A percentile compares a stretch with the other conserved stretches of the same genome.
Conservation (phyloP, 37 sponge, comb jelly and placozoan species). For the Bolinopsis microptera region DNA sequence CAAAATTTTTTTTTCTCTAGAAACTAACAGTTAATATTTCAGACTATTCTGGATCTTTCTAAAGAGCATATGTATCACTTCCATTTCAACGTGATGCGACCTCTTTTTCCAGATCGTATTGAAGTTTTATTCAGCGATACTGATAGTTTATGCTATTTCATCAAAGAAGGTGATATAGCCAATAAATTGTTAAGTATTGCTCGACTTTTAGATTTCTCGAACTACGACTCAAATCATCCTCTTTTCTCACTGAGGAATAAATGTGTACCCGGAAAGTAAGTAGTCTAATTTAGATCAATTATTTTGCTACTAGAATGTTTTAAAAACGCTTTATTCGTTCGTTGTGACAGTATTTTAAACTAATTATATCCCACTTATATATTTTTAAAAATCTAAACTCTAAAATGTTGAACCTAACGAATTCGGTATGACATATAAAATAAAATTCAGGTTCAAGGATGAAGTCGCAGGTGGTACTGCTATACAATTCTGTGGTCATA, state of each 20-base stretch:
- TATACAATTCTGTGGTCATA: constrained; percentile 32
- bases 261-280: not conserved
- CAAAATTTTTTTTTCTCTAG: too few relatives aligned
- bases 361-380: too few relatives aligned
- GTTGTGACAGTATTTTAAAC: too few relatives aligned
- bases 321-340: too few relatives aligned
- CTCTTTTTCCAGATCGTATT: not conserved
- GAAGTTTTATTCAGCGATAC: not conserved
- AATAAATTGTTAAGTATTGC: not conserved
- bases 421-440: too few relatives aligned
- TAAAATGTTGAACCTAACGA: too few relatives aligned
- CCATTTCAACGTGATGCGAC: not conserved
- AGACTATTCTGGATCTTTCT: not conserved
- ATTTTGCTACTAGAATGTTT: too few relatives aligned
- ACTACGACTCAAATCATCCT: not conserved
- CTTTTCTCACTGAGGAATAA: not conserved
- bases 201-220: not conserved
- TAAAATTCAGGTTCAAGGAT: constrained; percentile 49
- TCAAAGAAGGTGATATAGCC: not conserved
- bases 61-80: constrained; percentile 14
- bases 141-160: constrained; percentile 15
- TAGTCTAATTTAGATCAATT: too few relatives aligned
- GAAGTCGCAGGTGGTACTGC: not conserved
- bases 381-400: too few relatives aligned
- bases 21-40: not conserved